phyloP scores from a whole-genome alignment of 2,888 invertebrate species.

The Blera fallax region DNA sequence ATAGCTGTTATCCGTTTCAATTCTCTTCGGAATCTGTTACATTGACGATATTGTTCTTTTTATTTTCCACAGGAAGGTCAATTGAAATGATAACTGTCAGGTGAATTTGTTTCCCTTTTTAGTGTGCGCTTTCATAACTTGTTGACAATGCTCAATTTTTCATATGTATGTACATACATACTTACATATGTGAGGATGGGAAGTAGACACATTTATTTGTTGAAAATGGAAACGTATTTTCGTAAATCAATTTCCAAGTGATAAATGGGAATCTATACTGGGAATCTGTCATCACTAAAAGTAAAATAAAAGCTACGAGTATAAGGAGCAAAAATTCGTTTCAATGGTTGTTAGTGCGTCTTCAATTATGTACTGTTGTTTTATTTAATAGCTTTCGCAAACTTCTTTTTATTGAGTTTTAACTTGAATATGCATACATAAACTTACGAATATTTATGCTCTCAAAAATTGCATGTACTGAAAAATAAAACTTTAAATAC shows the following conservation, averaged over 20 bases:
- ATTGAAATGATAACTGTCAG: conserved; percentile 27
- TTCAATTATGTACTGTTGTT: background rate
- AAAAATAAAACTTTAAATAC: too few species aligned
- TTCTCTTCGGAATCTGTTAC: background rate
- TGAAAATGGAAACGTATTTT: background rate
- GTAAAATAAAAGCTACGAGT: background rate
- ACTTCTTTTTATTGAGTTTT: background rate
- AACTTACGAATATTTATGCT: too few species aligned
- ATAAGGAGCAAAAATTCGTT: background rate
- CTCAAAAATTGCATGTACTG: too few species aligned
- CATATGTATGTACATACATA: background rate
- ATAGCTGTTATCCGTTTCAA: conserved; percentile 17
- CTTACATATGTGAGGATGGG: background rate
- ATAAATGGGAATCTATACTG: background rate
- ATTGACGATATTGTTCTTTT: background rate
- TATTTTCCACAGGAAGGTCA: background rate
- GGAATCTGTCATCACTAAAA: background rate
- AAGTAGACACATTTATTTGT: background rate
- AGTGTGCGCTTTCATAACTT: conserved; percentile 3
- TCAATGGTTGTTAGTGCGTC: background rate
- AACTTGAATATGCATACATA: too few species aligned
- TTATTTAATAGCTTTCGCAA: background rate
- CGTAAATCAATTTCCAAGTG: background rate
- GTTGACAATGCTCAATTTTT: background rate
- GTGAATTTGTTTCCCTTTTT: conserved; percentile 6